Conservation (phyloP, 2,797 vertebrate genomes). For the Pelochelys cantorii region DNA sequence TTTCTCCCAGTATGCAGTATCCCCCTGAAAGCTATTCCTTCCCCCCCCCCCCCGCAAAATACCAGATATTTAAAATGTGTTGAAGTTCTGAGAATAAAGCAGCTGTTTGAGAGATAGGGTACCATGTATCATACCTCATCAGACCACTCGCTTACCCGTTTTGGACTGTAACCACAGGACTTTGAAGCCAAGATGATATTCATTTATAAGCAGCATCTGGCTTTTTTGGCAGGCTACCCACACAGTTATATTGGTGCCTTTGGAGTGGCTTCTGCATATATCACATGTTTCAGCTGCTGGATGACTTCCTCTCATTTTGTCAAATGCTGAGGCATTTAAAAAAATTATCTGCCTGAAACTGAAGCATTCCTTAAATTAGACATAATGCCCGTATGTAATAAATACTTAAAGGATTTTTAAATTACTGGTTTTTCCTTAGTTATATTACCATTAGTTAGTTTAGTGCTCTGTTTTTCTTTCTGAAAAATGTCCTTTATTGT, state of each 20-base stretch:
- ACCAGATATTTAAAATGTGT: neutral
- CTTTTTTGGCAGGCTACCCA: conserved; percentile 46
- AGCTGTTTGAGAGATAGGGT: neutral
- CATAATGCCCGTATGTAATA: fast-evolving
- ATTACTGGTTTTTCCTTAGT: neutral
- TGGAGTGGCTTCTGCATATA: conserved; percentile 30
- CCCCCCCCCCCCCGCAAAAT: neutral
- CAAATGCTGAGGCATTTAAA: conserved; percentile 47
- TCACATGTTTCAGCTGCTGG: conserved; percentile 27
- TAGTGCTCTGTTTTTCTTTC: neutral
- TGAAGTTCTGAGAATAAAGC: neutral
- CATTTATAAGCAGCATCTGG: conserved; percentile 60
- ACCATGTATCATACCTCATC: fast-evolving
- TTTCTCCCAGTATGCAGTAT: neutral
- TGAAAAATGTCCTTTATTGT: neutral
- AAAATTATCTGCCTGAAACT: conserved; percentile 8
- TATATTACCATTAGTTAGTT: neutral
- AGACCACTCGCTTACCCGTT: neutral
- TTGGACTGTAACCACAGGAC: conserved; percentile 13
- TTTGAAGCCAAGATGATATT: conserved; percentile 16
- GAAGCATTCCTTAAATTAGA: neutral
- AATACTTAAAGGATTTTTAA: neutral
- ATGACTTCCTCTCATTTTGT: conserved; percentile 50
- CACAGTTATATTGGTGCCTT: neutral
- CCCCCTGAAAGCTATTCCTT: too few species aligned